These are phyloP conservation scores for Gymnothorax reevesii DNA, from an alignment of 2,797 vertebrate species.

Conservation along the genomic window DNA sequence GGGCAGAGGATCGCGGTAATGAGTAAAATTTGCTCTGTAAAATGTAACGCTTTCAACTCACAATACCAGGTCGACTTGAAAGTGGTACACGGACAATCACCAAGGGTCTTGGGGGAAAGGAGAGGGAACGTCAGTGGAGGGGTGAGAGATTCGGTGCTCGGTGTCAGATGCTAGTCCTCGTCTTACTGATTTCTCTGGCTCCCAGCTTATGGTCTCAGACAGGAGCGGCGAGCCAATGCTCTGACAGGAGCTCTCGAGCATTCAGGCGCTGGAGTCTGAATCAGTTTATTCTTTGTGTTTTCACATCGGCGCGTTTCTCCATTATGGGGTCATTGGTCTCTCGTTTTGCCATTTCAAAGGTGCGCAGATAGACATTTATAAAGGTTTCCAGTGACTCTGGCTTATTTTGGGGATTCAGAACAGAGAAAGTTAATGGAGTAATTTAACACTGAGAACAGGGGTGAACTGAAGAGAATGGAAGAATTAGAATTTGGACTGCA, in stretches of 20 bases:
- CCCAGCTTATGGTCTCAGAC: neutral
- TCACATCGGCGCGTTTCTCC: neutral
- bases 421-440: neutral
- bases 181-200: neutral
- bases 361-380: neutral
- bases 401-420: neutral
- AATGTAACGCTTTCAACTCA: neutral
- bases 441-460: slow-evolving; percentile 34
- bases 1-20: neutral
- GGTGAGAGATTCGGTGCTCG: neutral
- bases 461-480: slow-evolving; percentile 46
- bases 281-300: neutral
- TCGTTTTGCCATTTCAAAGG: slow-evolving; percentile 7
- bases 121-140: neutral
- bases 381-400: neutral
- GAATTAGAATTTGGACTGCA: slow-evolving; percentile 54
- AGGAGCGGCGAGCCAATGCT: neutral
- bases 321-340: neutral
- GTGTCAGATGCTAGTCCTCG: neutral
- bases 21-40: slow-evolving; percentile 2
- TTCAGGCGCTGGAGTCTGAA: neutral
- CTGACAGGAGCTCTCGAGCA: neutral
- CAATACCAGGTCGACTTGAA: neutral
- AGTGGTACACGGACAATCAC: neutral
- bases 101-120: neutral